Percentiles rank a stretch among this genome's conserved stretches.
Conservation (phyloP, 2,797 vertebrate species). For the Hylomyscus alleni region DNA sequence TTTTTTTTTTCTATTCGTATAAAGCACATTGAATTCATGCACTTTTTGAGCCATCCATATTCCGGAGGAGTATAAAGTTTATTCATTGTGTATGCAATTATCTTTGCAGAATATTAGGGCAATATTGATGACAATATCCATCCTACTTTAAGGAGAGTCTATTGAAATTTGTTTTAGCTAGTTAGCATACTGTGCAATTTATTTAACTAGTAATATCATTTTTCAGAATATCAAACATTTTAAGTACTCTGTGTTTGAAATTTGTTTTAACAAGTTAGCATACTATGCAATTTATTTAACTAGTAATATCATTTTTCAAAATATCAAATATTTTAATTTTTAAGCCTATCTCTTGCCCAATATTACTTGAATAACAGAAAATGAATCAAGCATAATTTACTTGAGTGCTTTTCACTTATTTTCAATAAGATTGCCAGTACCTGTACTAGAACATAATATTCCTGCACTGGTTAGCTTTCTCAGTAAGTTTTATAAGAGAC, state of each 20-base stretch:
- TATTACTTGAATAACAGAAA: conserved; percentile 49
- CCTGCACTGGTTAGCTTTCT: background rate
- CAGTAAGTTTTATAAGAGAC: conserved; percentile 27
- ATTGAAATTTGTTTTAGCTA: background rate
- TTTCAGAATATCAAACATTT: conserved; percentile 11
- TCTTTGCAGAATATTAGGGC: background rate
- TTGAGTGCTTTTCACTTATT: background rate
- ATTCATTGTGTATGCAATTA: background rate
- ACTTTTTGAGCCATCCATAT: background rate
- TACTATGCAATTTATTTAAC: background rate
- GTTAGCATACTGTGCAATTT: background rate
- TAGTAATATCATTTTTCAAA: background rate
- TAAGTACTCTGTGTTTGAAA: background rate
- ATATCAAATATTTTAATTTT: background rate
- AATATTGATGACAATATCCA: background rate
- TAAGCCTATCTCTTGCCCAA: background rate
- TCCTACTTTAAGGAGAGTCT: background rate
- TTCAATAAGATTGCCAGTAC: background rate
- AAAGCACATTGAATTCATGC: background rate
- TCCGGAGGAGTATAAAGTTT: background rate
- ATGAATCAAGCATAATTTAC: background rate
- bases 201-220: background rate
- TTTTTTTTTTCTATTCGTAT: background rate
- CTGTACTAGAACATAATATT: background rate
- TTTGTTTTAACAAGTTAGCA: background rate